Base-by-base conservation (phyloP, 2,113 vertebrate species). In the Spilogale gracilis region DNA sequence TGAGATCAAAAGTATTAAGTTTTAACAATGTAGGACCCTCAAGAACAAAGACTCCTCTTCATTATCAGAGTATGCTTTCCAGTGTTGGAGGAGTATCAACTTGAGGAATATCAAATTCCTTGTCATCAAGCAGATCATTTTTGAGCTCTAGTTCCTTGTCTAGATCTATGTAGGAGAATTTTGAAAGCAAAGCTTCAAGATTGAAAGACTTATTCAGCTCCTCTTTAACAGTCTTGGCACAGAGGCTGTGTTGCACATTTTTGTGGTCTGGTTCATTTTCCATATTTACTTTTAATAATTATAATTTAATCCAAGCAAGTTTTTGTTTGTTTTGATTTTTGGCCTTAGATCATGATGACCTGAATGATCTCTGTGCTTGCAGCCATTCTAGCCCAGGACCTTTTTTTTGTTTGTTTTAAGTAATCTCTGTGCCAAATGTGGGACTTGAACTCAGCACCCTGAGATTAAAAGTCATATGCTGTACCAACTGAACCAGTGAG, bases 1-100 rank as follows among this genome's bases (percentile, higher is more conserved):
- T 99, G 99, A 16, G 99, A 9, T 99, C 99, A 0, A 99, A 99
- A 97, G 99, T 99, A 96, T 99, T 99, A 0, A 99, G 98, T 96
- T 99, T 99, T 87, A 99, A 96, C 65, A 99, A 97, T 18, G 99
- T 99, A 1, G 99, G 99, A 98, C 99, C 99, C 98, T 99, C 99
- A 89, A 99, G 97, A 94, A 99, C 92, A 83, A 99, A 9, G 99
- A 99, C 52, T 99, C 99, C 6, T 99, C 99, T 96, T 99, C 99
- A 98, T 99, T 99, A 98, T 99, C 99, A 48, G 74, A 78, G 23
- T 78, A 30, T 27, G 25, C 74, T 78, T 50, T 27, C 45, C 74
- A 78, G 25, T 50, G 45, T 50, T 50, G 45, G 73, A 78, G 25
- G 74, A 78, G 45, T 78, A 78, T 50, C 45, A 78, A 1, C 74